These are phyloP conservation scores for Coptodon rendalli DNA, from an alignment of 2,113 vertebrate species.

Conservation along the genomic window DNA sequence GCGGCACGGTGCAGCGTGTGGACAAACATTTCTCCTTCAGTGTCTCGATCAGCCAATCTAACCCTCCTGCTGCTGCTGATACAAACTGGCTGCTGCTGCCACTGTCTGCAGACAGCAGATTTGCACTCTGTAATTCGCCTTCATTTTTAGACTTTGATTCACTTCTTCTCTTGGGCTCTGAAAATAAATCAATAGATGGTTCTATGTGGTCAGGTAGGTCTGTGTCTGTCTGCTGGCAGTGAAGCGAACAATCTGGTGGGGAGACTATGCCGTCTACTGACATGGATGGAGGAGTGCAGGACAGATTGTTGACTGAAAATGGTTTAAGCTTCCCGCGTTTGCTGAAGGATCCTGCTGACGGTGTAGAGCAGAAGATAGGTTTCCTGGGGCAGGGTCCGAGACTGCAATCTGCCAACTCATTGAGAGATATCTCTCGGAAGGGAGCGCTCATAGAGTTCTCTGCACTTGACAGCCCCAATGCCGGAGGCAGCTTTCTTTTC, in stretches of 20 bases:
- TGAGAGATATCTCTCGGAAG: conserved; percentile 38
- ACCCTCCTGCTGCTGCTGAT: conserved; percentile 12
- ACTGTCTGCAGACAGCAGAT: background rate
- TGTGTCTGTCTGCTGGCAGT: background rate
- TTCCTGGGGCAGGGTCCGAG: conserved; percentile 14
- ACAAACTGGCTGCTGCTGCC: conserved; percentile 4
- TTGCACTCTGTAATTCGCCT: background rate
- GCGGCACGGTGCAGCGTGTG: conserved; percentile 28
- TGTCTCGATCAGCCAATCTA: conserved; percentile 31
- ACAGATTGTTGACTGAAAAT: background rate
- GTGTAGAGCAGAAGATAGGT: conserved; percentile 64
- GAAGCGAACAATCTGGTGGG: background rate
- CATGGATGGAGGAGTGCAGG: background rate
- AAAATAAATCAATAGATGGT: background rate
- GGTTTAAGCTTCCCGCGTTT: background rate
- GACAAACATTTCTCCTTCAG: conserved; percentile 52
- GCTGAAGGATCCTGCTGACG: conserved; percentile 10
- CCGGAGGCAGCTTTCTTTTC: background rate
- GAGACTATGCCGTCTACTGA: background rate
- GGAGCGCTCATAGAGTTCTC: conserved; percentile 27
- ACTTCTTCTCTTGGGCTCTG: background rate
- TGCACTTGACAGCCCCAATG: background rate
- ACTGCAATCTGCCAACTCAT: conserved; percentile 16
- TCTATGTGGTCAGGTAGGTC: background rate
- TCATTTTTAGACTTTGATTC: background rate